Percentiles rank a stretch among this genome's conserved stretches.
These are phyloP conservation scores for Biston stratarius DNA, from an alignment of 2,888 invertebrate species.

Conservation along the genomic window DNA sequence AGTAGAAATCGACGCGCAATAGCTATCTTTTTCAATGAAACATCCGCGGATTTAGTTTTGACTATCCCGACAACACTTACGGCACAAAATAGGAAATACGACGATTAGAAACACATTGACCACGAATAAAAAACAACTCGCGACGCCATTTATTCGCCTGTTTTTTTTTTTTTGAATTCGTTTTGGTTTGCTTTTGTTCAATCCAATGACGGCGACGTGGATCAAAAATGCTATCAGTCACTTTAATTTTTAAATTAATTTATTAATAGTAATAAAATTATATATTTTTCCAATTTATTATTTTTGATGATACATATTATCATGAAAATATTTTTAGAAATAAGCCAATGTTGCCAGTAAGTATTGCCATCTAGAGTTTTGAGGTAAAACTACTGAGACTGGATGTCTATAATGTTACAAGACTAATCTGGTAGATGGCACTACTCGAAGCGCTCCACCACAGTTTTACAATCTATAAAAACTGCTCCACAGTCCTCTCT, in stretches of 20 bases:
- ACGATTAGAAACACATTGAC: conserved; percentile 76
- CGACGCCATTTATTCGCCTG: conserved; percentile 83
- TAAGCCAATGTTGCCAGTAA: no score
- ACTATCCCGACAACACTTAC: conserved; percentile 59
- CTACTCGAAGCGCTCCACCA: no score
- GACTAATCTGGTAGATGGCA: no score
- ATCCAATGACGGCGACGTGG: conserved; percentile 36
- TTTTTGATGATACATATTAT: no score
- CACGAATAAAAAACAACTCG: conserved; percentile 82
- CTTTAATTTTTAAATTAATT: not conserved
- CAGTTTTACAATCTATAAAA: no score
- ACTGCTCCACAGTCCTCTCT: no score
- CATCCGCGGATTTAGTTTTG: conserved; percentile 58
- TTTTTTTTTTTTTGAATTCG: conserved; percentile 60
- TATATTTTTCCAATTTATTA: not conserved
- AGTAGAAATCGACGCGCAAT: conserved; percentile 66
- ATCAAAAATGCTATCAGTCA: conserved; percentile 19
- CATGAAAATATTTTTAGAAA: no score
- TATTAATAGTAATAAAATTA: not conserved
- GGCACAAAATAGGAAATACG: conserved; percentile 58
- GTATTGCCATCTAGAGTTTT: no score
- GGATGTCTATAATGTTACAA: no score
- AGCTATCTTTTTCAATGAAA: conserved; percentile 71
- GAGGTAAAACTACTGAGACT: no score
- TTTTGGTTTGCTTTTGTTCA: conserved; percentile 44